A percentile compares a stretch with the other conserved stretches of the same genome.
Evolutionary conservation across 64 coral and sea anemone species (phyloP).

Genomic region (Montipora cactus): DNA sequence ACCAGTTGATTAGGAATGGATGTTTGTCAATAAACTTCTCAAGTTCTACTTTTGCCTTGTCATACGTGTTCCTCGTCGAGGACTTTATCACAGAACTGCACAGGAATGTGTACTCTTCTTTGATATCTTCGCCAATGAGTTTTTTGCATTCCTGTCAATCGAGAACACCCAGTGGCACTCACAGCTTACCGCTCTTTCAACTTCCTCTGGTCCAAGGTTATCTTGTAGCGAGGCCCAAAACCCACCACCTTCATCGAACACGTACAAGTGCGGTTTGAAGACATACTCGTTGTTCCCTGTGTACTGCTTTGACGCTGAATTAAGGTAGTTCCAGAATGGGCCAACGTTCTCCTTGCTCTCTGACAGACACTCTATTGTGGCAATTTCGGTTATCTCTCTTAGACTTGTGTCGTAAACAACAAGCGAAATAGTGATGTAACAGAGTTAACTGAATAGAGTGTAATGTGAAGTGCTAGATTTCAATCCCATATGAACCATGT

Average conservation of each 20-base stretch:
- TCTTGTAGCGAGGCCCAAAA: constrained; percentile 65
- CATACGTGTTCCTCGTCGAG: constrained; percentile 59
- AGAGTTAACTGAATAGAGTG: no score
- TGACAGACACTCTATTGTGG: constrained; percentile 39
- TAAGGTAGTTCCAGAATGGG: constrained; percentile 57
- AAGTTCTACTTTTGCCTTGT: constrained; percentile 61
- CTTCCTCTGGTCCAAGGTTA: constrained; percentile 55
- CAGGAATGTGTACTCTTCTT: constrained; percentile 66
- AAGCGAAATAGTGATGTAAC: no score
- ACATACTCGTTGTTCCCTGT: constrained; percentile 52
- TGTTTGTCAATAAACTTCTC: constrained; percentile 64
- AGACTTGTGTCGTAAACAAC: no score
- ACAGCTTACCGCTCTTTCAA: constrained; percentile 53
- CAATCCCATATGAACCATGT: no score
- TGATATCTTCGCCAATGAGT: constrained; percentile 63
- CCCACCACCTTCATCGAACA: constrained; percentile 66
- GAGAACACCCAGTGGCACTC: constrained; percentile 70
- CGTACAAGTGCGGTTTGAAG: constrained; percentile 46
- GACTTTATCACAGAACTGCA: constrained; percentile 48
- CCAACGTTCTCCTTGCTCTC: constrained; percentile 51
- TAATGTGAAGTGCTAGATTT: no score
- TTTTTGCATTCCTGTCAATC: constrained; percentile 75
- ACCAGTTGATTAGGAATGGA: constrained; percentile 51
- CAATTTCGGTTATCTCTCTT: no score
- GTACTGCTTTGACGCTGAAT: constrained; percentile 36